Evolutionary conservation across 2,888 invertebrate species (phyloP).

Genomic region (Minunthozetes semirufus): DNA sequence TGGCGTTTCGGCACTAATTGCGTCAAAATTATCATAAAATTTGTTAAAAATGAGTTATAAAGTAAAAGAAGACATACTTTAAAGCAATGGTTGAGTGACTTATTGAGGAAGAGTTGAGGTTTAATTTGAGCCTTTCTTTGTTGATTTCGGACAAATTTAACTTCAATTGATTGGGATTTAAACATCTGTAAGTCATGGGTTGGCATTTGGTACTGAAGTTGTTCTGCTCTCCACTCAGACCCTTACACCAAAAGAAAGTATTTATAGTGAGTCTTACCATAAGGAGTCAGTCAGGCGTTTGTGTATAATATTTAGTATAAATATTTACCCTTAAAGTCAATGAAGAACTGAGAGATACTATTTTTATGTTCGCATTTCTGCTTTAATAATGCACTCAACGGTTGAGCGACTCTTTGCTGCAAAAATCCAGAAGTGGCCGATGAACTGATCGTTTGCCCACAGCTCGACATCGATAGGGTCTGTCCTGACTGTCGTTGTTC

Average conservation of each 20-base stretch:
- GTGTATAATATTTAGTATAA: constrained; percentile 24
- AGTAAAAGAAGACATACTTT: constrained; percentile 27
- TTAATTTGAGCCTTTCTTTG: constrained; percentile 25
- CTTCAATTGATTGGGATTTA: constrained; percentile 23
- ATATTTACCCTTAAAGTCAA: constrained; percentile 32
- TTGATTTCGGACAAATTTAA: constrained; percentile 32
- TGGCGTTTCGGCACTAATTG: constrained; percentile 21
- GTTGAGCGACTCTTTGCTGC: constrained; percentile 26
- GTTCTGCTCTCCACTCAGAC: constrained; percentile 32
- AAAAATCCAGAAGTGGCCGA: constrained; percentile 25
- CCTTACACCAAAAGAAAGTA: constrained; percentile 23
- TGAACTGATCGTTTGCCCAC: constrained; percentile 13
- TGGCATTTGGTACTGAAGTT: constrained; percentile 36
- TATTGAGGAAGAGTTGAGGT: constrained; percentile 27
- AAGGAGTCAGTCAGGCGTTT: neutral
- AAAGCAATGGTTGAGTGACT: constrained; percentile 24
- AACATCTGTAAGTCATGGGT: constrained; percentile 34
- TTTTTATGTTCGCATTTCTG: constrained; percentile 28
- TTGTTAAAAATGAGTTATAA: neutral
- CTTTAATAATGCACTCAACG: constrained; percentile 24
- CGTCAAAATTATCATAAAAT: too few species aligned
- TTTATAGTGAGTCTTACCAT: neutral
- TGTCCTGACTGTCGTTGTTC: neutral
- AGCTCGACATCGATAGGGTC: neutral
- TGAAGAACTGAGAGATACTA: constrained; percentile 25